phyloP scores from a whole-genome alignment of 2,113 vertebrate species.

The Dendrocopos noguchii region DNA sequence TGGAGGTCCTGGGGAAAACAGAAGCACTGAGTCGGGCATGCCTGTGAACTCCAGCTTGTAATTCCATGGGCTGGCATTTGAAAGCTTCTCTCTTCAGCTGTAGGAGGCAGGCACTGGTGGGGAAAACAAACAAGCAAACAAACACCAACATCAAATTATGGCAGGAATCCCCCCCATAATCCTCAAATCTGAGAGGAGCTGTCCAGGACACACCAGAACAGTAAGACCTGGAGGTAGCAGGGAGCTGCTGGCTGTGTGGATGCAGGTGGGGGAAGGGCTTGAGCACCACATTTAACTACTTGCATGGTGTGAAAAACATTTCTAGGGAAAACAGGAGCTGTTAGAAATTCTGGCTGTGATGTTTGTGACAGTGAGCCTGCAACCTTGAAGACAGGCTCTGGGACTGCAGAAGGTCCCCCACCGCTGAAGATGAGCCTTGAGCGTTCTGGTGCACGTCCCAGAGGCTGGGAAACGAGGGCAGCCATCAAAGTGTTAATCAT shows the following conservation, averaged over 20 bases:
- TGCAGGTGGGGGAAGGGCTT: neutral
- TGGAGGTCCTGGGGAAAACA: neutral
- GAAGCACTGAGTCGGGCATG: neutral
- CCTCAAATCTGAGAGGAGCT: neutral
- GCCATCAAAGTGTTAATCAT: neutral
- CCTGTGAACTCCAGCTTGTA: neutral
- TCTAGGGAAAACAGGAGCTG: neutral
- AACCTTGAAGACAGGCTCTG: neutral
- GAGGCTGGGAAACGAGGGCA: neutral
- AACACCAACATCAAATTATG: neutral
- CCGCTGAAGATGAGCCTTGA: neutral
- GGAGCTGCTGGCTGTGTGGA: neutral
- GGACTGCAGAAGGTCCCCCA: neutral
- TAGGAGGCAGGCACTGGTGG: neutral
- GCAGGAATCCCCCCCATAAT: neutral
- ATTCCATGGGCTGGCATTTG: neutral
- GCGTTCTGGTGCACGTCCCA: rapidly evolving
- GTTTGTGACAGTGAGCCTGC: neutral
- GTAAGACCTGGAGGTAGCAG: neutral
- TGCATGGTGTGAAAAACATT: neutral
- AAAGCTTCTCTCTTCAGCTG: neutral
- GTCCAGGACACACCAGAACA: neutral
- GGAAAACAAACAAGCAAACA: no score
- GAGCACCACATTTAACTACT: neutral
- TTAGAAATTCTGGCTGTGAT: neutral